Percentiles rank a stretch among this genome's conserved stretches.
phyloP scores from a whole-genome alignment of 2,888 invertebrate species.

The Acleris emargana region DNA sequence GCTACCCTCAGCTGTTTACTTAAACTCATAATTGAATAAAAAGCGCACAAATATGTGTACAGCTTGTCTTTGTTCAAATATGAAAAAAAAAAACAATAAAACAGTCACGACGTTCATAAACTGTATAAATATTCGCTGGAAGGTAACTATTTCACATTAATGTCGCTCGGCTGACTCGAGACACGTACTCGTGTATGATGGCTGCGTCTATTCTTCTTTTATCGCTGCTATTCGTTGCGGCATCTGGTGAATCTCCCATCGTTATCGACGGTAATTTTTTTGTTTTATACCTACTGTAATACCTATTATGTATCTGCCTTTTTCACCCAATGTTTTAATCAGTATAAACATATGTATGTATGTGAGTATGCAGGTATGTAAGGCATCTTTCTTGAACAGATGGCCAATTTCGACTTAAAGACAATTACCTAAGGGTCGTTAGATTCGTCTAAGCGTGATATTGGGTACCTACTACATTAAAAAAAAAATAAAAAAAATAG shows the following conservation, averaged over 20 bases:
- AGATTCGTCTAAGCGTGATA: too few relatives aligned
- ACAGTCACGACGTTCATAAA: conserved; percentile 7
- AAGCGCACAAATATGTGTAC: conserved; percentile 1
- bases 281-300: not conserved
- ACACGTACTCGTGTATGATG: conserved; percentile 8
- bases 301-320: too few relatives aligned
- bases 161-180: not conserved
- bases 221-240: not conserved
- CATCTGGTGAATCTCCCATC: conserved; percentile 11
- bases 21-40: too few relatives aligned
- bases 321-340: too few relatives aligned
- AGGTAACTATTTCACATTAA: conserved; percentile 2
- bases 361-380: too few relatives aligned
- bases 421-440: too few relatives aligned
- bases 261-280: conserved; percentile 1
- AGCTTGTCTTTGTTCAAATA: conserved; percentile 20
- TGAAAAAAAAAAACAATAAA: conserved; percentile 4
- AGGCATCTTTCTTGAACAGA: too few relatives aligned
- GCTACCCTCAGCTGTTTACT: too few relatives aligned
- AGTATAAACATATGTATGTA: too few relatives aligned
- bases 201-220: conserved; percentile 2
- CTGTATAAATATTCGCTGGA: conserved; percentile 14
- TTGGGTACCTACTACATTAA: too few relatives aligned
- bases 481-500: too few relatives aligned
- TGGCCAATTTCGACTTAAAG: too few relatives aligned